Evolutionary conservation across 2,797 vertebrate genomes (phyloP), one percentile per base, ranked within the genome.

Genomic region (Menidia menidia): DNA sequence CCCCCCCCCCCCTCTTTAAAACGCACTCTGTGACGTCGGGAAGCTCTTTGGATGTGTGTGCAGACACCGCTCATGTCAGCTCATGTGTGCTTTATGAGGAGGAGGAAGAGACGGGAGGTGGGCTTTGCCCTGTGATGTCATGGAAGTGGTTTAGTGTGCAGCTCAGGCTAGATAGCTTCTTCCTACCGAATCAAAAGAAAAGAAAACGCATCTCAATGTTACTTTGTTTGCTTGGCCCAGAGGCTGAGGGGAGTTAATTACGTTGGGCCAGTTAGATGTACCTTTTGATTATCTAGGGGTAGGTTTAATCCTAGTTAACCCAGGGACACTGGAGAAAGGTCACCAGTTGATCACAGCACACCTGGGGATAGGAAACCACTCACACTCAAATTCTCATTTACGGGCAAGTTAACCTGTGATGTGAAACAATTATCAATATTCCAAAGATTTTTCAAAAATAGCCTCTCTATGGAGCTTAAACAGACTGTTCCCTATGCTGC

Each of bases 121-220:
- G 83, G 79, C 64, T 85, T 83, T 66, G 64, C 31, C 4, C 78
- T 86, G 89, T 92, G 91, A 93, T 90, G 87, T 91, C 82, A 89
- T 81, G 81, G 85, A 80, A 73, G 79, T 30, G 42, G 63, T 79
- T 80, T 19, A 64, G 64, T 73, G 73, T 32, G 66, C 41, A 25
- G 10, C 13, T 54, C 8, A 31, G 33, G 32, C 35, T 12, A 45
- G 66, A 33, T 33, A 47, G 88, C 84, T 82, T 73, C 82, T 88
- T 92, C 51, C 68, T 84, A 89, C 76, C 62, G 0, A 25, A 25
- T 25, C 25, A 25, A n/a, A 52, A 45, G 52, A 45, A 47, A 31
- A 48, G 2, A 81, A 10, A 19, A 32, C 45, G 63, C n/a, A 15
- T 62, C 18, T 53, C 13, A 31, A 2, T 12, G 6, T 32, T 55